These are phyloP conservation scores for Mirounga angustirostris DNA, from an alignment of 2,113 vertebrate genomes.

Conservation along the genomic window DNA sequence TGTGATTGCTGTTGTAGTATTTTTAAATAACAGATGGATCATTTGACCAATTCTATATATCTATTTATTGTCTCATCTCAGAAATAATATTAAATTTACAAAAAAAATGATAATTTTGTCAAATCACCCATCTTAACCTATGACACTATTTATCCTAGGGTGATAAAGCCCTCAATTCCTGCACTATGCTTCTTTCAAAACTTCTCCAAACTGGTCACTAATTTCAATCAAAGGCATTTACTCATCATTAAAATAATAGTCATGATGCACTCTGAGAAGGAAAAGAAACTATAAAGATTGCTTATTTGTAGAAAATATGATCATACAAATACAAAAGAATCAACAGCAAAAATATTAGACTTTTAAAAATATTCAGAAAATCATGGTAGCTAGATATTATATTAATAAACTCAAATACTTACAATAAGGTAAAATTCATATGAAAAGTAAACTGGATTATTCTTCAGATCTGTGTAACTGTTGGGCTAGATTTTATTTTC, in stretches of 20 bases:
- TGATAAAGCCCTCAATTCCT: neutral
- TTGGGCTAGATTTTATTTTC: neutral
- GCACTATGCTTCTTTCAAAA: neutral
- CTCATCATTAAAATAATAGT: neutral
- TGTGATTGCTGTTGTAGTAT: neutral
- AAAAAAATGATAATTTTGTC: neutral
- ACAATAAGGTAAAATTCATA: neutral
- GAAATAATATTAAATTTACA: neutral
- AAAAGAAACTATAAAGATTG: neutral
- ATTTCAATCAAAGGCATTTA: neutral
- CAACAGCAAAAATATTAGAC: neutral
- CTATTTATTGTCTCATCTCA: neutral
- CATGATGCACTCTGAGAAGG: neutral
- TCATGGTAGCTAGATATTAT: neutral
- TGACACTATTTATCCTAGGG: neutral
- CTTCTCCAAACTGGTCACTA: neutral
- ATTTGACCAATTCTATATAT: neutral
- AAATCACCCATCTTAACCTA: neutral
- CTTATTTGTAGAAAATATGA: neutral
- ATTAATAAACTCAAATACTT: neutral
- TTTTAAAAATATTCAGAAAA: neutral
- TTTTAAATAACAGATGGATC: neutral
- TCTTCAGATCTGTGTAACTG: neutral
- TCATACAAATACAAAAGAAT: neutral
- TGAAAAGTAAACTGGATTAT: neutral